Conservation (phyloP, 2,888 invertebrate genomes). For the Tinea trinotella region DNA sequence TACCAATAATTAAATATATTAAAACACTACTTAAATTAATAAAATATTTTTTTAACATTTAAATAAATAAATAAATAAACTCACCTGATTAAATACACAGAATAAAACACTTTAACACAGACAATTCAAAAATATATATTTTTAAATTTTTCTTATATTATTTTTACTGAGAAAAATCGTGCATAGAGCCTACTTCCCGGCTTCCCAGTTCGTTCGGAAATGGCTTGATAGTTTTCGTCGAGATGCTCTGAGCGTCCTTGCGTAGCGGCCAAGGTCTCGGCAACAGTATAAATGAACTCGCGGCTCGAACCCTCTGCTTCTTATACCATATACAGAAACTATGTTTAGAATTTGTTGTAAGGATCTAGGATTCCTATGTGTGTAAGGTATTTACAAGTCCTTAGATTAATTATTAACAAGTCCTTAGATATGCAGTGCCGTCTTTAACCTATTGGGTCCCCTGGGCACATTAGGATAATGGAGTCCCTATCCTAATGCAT, state of each 20-base stretch:
- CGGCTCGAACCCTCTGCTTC: constrained; percentile 27
- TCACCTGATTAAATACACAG: not conserved
- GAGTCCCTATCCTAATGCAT: no score
- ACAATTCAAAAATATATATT: not conserved
- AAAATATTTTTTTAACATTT: not conserved
- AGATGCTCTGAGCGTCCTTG: constrained; percentile 67
- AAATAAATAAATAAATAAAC: not conserved
- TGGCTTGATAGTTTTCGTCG: constrained; percentile 50
- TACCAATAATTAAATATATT: no score
- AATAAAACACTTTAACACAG: not conserved
- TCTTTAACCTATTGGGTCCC: no score
- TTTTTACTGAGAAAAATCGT: no score
- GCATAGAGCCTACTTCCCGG: constrained; percentile 30
- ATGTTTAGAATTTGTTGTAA: not conserved
- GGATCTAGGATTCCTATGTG: not conserved
- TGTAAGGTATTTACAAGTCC: no score
- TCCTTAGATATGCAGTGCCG: no score
- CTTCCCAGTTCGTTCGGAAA: constrained; percentile 50
- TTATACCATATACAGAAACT: constrained; percentile 14
- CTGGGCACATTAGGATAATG: no score
- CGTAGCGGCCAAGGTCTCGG: constrained; percentile 60
- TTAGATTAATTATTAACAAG: no score
- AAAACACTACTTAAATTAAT: no score
- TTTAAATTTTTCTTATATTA: no score
- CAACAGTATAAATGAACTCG: constrained; percentile 53